These are phyloP conservation scores for Andrena praecox DNA, from an alignment of 2,888 invertebrate species.

Conservation along the genomic window DNA sequence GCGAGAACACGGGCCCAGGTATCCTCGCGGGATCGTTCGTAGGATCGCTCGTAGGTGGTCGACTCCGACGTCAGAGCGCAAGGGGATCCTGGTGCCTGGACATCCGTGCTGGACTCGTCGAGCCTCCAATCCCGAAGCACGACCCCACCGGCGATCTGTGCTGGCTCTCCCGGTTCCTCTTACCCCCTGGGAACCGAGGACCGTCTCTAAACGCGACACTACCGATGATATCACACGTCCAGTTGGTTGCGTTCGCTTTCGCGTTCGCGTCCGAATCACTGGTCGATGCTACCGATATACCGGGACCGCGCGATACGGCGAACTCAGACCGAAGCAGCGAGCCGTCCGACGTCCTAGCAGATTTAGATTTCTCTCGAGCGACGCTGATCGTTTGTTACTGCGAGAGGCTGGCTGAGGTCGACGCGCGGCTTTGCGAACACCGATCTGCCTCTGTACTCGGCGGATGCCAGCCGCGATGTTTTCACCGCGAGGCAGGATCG, in stretches of 20 bases:
- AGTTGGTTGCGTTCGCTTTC: not conserved
- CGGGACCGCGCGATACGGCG: not conserved
- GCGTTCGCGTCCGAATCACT: not conserved
- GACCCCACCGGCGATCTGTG: too few relatives aligned
- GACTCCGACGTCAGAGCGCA: not conserved
- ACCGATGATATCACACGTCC: not conserved
- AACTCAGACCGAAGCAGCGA: not conserved
- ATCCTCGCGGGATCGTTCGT: not conserved
- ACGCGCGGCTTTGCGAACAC: not conserved
- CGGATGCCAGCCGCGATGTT: not conserved
- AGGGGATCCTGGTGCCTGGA: not conserved
- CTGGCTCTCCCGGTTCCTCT: not conserved
- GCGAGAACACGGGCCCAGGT: not conserved
- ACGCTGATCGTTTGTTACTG: conserved; percentile 7
- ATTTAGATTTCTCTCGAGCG: not conserved
- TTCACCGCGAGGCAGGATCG: not conserved
- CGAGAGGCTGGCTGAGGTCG: not conserved
- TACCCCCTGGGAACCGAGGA: not conserved
- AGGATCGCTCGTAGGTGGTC: not conserved
- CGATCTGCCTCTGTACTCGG: not conserved
- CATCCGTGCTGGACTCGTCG: conserved; percentile 29
- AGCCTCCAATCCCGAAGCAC: not conserved
- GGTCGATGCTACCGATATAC: not conserved
- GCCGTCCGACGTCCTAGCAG: not conserved
- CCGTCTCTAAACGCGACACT: not conserved